Conservation (phyloP, 2,888 invertebrate genomes). For the Leptopterna dolabrata region DNA sequence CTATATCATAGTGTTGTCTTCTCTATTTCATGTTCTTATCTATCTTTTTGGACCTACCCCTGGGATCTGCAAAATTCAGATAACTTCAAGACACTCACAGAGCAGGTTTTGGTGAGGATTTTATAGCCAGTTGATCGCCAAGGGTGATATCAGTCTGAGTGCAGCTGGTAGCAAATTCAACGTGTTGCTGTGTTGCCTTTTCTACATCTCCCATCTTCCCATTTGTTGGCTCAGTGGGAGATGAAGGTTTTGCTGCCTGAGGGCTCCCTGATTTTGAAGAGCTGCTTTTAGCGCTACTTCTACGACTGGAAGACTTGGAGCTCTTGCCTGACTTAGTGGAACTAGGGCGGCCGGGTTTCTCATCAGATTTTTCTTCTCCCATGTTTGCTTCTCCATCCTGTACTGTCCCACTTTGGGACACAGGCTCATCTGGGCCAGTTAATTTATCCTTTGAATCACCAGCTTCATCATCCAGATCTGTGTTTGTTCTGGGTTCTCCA, state of each 20-base stretch:
- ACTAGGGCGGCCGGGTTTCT: neutral
- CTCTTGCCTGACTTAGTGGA: conserved; percentile 25
- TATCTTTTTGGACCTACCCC: too few relatives aligned
- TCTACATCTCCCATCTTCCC: neutral
- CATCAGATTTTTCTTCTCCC: neutral
- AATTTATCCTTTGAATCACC: neutral
- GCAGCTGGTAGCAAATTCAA: neutral
- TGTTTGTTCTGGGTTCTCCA: neutral
- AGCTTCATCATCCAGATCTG: neutral
- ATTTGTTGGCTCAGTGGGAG: neutral
- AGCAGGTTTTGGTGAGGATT: neutral
- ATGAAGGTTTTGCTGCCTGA: neutral
- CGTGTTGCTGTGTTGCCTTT: neutral
- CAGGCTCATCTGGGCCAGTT: neutral
- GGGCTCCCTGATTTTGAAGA: conserved; percentile 13
- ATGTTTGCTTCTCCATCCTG: neutral
- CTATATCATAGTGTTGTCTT: too few relatives aligned
- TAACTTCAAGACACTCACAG: neutral
- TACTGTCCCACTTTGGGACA: too few relatives aligned
- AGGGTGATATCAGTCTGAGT: conserved; percentile 42
- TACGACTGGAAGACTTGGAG: conserved; percentile 23
- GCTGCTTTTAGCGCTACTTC: conserved; percentile 20
- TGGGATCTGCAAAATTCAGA: too few relatives aligned
- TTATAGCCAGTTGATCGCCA: neutral
- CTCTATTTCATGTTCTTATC: too few relatives aligned